Conservation (phyloP, 1,140 invertebrate species). For the Neomicropteryx cornuta region DNA sequence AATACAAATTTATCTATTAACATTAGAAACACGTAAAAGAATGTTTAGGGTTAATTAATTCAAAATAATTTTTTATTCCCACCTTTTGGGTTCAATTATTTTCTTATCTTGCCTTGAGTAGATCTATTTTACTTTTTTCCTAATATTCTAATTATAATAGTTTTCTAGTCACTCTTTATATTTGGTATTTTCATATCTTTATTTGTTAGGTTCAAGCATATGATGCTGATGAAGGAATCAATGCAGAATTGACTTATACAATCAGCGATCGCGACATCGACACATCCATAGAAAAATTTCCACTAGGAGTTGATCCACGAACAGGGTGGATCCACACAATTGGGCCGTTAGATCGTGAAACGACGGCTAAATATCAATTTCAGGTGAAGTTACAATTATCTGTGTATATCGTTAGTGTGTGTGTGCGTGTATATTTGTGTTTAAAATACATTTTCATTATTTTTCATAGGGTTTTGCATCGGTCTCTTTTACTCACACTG, state of each 20-base stretch:
- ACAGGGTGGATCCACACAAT: slow-evolving; percentile 88
- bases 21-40: too few species aligned
- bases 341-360: slow-evolving; percentile 80
- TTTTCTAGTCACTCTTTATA: not conserved
- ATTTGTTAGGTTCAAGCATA: slow-evolving; percentile 69
- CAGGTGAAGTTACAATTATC: slow-evolving; percentile 33
- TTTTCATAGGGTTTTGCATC: too few species aligned
- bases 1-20: too few species aligned
- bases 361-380: slow-evolving; percentile 71
- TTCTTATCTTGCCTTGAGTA: too few species aligned
- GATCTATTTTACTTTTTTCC: too few species aligned
- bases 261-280: slow-evolving; percentile 55
- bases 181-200: slow-evolving; percentile 6
- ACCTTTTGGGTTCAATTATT: not conserved
- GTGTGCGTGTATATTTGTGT: too few species aligned
- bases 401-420: too few species aligned
- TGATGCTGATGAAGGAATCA: slow-evolving; percentile 79
- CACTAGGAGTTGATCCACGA: slow-evolving; percentile 69
- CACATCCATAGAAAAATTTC: slow-evolving; percentile 59
- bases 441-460: too few species aligned
- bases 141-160: too few species aligned
- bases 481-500: too few species aligned
- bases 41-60: slow-evolving; percentile 2
- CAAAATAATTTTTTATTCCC: slow-evolving; percentile 1
- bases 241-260: slow-evolving; percentile 73